Evolutionary conservation across 2,113 vertebrate genomes (phyloP).

Genomic region (Ammospiza caudacuta): DNA sequence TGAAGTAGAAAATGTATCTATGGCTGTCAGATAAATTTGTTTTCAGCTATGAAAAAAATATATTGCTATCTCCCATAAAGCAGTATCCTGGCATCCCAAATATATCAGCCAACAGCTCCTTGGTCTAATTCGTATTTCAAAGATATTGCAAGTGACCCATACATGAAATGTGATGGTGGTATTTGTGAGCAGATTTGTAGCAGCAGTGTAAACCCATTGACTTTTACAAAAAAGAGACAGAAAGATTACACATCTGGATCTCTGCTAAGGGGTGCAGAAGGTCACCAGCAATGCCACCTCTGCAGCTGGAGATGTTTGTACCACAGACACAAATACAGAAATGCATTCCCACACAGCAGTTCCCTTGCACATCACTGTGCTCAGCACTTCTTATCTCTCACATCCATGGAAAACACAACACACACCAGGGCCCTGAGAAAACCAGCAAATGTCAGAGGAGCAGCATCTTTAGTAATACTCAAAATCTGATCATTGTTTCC

Average conservation of each 20-base stretch:
- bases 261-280: background rate
- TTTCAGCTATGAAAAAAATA: background rate
- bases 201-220: background rate
- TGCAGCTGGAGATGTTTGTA: rapidly evolving
- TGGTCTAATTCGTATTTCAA: background rate
- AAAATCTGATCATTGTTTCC: background rate
- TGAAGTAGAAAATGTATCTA: slow-evolving; percentile 39
- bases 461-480: background rate
- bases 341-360: background rate
- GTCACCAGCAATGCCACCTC: background rate
- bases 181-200: background rate
- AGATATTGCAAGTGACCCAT: background rate
- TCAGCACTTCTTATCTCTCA: background rate
- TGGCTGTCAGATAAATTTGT: slow-evolving; percentile 49
- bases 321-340: background rate
- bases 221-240: background rate
- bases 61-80: background rate
- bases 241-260: background rate
- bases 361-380: background rate
- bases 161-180: background rate
- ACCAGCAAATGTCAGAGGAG: background rate
- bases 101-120: background rate
- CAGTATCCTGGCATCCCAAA: background rate
- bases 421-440: background rate
- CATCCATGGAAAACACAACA: background rate